Base-by-base conservation (phyloP, 2,888 invertebrate species). In the Pandemis heparana region DNA sequence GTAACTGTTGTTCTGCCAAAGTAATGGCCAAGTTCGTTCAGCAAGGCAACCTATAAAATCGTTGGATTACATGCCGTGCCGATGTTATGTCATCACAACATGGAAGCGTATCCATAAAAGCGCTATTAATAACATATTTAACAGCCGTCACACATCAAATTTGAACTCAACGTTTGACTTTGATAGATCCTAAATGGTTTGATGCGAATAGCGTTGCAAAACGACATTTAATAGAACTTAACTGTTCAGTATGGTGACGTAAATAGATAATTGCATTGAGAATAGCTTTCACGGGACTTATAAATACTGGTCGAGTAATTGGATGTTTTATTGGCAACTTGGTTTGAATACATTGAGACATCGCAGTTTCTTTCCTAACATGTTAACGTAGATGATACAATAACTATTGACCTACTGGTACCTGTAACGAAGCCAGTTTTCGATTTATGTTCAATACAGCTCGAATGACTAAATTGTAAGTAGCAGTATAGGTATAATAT, bases 191-290 rank as follows among this genome's bases (percentile, higher is more conserved):
- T 23, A 23, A 63, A 46, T 46, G 2, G 16, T 7, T n/a, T 48
- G 43, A 63, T 14, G 23, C 3, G 9, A 61, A 39, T 14, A 1
- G n/a, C n/a, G 32, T 16, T 39, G 38, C 38, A 38, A 16, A 61
- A 61, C 39, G 41, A 8, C 14, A 53, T n/a, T 4, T 43, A 12
- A 32, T 63, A n/a, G 32, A 14, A n/a, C 14, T 63, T 23, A 63
- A 43, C 16, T 18, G 62, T 43, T 62, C 41, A 32, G 63, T 23
- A 14, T 63, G 14, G 8, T 63, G 63, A 46, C 63, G 63, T 48
- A 63, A 63, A 63, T 63, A 18, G 63, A 46, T 63, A 63, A 63
- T 63, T 63, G 63, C 14, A 46, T n/a, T 16, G 43, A 63, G 63
- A 56, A 63, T 46, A 23, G 46, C 63, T 63, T 63, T 63, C 63